Conservation (phyloP, 2,113 vertebrate species). For the Phyllostomus discolor region DNA sequence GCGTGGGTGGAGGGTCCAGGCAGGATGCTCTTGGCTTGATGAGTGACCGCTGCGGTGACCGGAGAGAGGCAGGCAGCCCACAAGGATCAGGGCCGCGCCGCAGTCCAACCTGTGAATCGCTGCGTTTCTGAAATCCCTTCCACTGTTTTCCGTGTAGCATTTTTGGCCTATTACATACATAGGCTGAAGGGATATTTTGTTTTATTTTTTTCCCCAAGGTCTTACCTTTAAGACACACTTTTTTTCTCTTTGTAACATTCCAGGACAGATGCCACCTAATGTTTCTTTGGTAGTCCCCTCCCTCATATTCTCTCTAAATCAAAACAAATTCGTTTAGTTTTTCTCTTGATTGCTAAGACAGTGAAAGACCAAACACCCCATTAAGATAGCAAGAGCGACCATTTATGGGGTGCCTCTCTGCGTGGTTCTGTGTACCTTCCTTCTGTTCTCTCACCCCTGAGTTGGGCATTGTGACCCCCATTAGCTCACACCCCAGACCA, state of each 20-base stretch:
- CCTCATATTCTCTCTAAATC: not conserved
- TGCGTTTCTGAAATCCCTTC: not conserved
- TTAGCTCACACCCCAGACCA: not conserved
- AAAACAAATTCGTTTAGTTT: not conserved
- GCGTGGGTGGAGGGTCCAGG: rapidly evolving
- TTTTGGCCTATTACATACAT: not conserved
- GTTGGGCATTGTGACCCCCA: not conserved
- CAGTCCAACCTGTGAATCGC: not conserved
- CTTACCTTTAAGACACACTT: not conserved
- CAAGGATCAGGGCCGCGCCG: rapidly evolving
- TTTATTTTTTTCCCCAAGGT: not conserved
- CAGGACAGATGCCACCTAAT: not conserved
- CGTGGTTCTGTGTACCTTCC: not conserved
- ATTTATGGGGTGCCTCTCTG: not conserved
- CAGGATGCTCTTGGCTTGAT: not conserved
- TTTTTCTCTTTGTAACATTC: not conserved
- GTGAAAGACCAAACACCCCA: not conserved
- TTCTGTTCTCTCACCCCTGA: not conserved
- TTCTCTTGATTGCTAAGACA: not conserved
- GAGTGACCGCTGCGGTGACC: not conserved
- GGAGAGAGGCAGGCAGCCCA: rapidly evolving
- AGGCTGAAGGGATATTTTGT: not conserved
- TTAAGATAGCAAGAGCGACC: not conserved
- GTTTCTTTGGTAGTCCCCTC: not conserved
- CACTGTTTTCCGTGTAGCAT: not conserved